Base-by-base conservation (phyloP, 2,888 invertebrate species). In the Harpagoxenus sublaevis region DNA sequence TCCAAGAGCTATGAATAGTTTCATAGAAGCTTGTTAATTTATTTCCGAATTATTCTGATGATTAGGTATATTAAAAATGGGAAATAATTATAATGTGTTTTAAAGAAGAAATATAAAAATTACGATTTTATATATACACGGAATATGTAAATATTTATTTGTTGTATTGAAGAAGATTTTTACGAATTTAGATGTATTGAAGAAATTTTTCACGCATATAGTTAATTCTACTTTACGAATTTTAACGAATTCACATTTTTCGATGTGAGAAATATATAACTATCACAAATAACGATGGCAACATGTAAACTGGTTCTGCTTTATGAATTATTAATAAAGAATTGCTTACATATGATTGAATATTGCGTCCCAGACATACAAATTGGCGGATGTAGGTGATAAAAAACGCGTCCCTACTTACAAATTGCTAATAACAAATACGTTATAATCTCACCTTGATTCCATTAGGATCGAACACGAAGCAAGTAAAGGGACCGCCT, bases 401-500 rank as follows among this genome's bases (percentile, higher is more conserved):
- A 60, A 74, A 65, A 74, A 73, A 57, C 18, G 9, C 23, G 35
- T 9, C 3, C 57, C 35, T 45, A 78, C 4, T 18, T 45, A 28
- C 18, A 48, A 77, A 66, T 28, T n/a, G 42, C 9, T 55, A 70
- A 70, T n/a, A 10, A 79, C 8, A 12, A 70, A 57, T 68, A 8
- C 48, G 15, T 84, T 39, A 53, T 53, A 8, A 45, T 60, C 2
- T 23, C 92, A 96, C 97, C 85, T 98, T 97, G 12, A 99, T 98
- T 35, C 98, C 98, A 62, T 98, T 97, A 0, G 99, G 98, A 95
- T 99, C 99, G 93, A 98, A 99, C 0, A 99, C 99, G 92, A 98
- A 98, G 94, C 99, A 99, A 0, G 98, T 98, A 95, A 99, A 99
- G 1, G 99, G 99, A 28, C 99, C 99, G 83, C 99, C 99, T 96